Conservation (phyloP, 2,888 invertebrate genomes). For the Cotesia congregata region DNA sequence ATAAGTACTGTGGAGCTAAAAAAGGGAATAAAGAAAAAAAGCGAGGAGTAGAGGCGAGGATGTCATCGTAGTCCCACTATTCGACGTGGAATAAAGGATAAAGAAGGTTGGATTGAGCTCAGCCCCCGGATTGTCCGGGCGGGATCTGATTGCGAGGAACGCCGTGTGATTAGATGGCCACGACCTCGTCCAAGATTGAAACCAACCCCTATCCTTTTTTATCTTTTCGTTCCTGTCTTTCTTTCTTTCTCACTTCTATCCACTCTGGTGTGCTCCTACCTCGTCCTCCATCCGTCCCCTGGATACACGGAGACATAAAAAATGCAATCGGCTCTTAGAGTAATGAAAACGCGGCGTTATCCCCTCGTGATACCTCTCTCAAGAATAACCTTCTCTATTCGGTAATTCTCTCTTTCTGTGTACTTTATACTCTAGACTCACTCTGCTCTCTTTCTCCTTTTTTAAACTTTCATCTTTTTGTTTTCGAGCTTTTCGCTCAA, state of each 20-base stretch:
- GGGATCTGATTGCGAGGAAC: constrained; percentile 64
- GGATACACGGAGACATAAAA: constrained; percentile 62
- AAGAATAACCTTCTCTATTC: neutral
- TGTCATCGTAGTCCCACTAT: constrained; percentile 36
- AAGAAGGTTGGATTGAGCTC: constrained; percentile 39
- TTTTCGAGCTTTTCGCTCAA: neutral
- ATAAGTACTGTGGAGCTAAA: constrained; percentile 21
- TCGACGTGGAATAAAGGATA: constrained; percentile 33
- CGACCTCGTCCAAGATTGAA: constrained; percentile 63
- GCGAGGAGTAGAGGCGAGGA: constrained; percentile 19
- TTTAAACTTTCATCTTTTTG: neutral
- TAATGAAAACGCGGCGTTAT: constrained; percentile 66
- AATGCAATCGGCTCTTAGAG: constrained; percentile 70
- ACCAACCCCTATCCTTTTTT: constrained; percentile 41
- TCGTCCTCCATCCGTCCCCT: neutral
- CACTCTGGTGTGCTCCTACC: neutral
- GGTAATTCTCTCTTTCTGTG: neutral
- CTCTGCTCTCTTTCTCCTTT: neutral
- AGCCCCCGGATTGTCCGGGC: constrained; percentile 45
- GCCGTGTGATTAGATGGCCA: constrained; percentile 66
- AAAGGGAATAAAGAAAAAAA: constrained; percentile 35
- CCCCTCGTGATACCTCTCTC: constrained; percentile 45
- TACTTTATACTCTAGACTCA: neutral
- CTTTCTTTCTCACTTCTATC: neutral
- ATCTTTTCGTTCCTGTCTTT: neutral